A percentile compares a stretch with the other conserved stretches of the same genome.
phyloP scores from a whole-genome alignment of 2,888 invertebrate genomes.

The Leptopilina drosophilae region DNA sequence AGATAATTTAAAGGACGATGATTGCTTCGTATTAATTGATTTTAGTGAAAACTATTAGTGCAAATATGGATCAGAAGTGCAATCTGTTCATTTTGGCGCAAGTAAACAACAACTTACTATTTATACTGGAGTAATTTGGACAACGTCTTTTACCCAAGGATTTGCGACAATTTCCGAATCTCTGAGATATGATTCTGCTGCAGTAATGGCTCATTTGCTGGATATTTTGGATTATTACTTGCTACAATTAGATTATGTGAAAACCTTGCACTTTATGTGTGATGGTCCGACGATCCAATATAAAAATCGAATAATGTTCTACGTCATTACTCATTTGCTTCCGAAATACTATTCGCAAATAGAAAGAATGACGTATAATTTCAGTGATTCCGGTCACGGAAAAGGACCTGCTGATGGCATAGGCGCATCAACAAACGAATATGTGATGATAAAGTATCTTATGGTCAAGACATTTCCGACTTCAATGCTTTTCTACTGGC shows the following conservation, averaged over 20 bases:
- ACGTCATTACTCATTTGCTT: conserved; percentile 47
- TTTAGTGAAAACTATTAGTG: conserved; percentile 16
- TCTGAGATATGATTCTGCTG: conserved; percentile 49
- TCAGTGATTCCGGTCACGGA: conserved; percentile 39
- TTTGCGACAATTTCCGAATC: conserved; percentile 52
- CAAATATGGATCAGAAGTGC: background rate
- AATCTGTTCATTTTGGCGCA: too few relatives aligned
- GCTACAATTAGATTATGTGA: conserved; percentile 45
- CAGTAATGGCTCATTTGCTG: conserved; percentile 48
- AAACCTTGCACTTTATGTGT: conserved; percentile 45
- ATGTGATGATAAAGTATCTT: too few relatives aligned
- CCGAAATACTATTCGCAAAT: conserved; percentile 47
- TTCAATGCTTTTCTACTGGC: too few relatives aligned
- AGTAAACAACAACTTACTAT: too few relatives aligned
- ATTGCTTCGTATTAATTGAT: background rate
- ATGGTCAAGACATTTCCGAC: too few relatives aligned
- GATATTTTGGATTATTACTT: conserved; percentile 46
- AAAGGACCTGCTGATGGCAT: too few relatives aligned
- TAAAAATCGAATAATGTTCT: conserved; percentile 49
- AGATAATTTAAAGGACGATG: background rate
- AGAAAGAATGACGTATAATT: conserved; percentile 47
- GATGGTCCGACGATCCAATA: conserved; percentile 53
- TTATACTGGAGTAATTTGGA: too few relatives aligned
- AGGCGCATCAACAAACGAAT: too few relatives aligned
- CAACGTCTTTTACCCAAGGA: background rate